Conservation (phyloP, 2,113 vertebrate species). For the Daphoenositta chrysoptera region DNA sequence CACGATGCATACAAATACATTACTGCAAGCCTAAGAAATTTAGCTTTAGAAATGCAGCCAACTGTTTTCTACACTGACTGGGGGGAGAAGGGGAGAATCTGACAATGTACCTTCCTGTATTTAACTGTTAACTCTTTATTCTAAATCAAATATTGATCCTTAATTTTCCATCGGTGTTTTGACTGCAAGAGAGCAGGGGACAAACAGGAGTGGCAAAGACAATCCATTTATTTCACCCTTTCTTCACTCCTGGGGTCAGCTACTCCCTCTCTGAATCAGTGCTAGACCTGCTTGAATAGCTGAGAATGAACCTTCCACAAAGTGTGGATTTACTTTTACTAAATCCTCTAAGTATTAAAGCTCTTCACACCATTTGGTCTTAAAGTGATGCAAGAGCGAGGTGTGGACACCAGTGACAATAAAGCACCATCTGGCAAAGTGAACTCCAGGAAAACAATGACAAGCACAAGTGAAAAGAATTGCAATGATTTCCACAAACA, state of each 20-base stretch:
- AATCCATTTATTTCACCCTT: constrained; percentile 32
- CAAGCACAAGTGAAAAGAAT: constrained; percentile 94
- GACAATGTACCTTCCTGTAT: background rate
- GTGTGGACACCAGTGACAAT: constrained; percentile 96
- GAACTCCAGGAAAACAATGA: constrained; percentile 97
- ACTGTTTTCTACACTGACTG: background rate
- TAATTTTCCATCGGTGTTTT: constrained; percentile 27
- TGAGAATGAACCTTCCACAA: constrained; percentile 65
- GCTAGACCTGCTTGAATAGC: constrained; percentile 73
- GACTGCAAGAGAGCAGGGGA: constrained; percentile 59
- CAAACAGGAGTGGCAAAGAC: constrained; percentile 42
- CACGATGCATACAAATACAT: constrained; percentile 43
- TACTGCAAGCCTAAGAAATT: constrained; percentile 17
- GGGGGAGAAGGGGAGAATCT: background rate
- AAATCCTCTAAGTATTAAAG: constrained; percentile 83
- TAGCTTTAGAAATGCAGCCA: constrained; percentile 4
- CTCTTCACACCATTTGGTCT: constrained; percentile 96
- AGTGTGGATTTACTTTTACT: constrained; percentile 80
- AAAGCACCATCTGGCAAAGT: constrained; percentile 96
- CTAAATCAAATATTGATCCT: constrained; percentile 33
- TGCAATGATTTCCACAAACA: constrained; percentile 95
- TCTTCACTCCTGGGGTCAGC: constrained; percentile 58
- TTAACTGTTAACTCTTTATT: constrained; percentile 28
- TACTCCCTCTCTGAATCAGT: constrained; percentile 64
- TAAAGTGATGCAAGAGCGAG: constrained; percentile 90